Conservation (phyloP, 2,797 vertebrate species). For the Poecilia gillii region DNA sequence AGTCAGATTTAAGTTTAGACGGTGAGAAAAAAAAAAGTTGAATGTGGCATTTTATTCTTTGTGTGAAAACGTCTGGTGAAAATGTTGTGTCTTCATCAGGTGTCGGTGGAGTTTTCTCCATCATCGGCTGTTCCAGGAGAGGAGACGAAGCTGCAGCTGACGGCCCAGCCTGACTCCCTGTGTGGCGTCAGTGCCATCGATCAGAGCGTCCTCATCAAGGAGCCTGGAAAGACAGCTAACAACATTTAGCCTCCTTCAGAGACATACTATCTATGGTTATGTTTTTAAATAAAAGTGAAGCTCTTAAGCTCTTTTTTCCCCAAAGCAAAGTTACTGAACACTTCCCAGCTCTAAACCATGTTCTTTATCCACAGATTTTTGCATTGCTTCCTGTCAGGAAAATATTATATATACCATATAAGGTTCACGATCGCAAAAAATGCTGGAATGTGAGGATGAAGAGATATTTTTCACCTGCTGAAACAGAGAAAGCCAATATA, state of each 20-base stretch:
- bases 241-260: neutral
- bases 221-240: slow-evolving; percentile 60
- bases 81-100: slow-evolving; percentile 50
- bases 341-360: neutral
- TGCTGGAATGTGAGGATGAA: slow-evolving; percentile 59
- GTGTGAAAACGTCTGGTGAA: no score
- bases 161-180: slow-evolving; percentile 78
- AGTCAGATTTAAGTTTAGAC: no score
- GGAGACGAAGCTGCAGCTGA: slow-evolving; percentile 66
- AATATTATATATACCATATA: slow-evolving; percentile 7
- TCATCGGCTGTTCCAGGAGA: slow-evolving; percentile 81
- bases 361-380: slow-evolving; percentile 60
- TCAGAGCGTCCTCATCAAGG: slow-evolving; percentile 85
- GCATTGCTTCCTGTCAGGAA: slow-evolving; percentile 38
- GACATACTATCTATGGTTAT: neutral
- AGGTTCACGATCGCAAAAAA: slow-evolving; percentile 31
- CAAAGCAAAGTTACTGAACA: neutral
- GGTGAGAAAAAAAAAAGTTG: no score
- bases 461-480: neutral
- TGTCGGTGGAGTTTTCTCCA: slow-evolving; percentile 79
- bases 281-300: neutral
- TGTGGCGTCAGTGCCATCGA: slow-evolving; percentile 87
- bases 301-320: neutral
- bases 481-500: slow-evolving; percentile 20
- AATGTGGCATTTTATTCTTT: no score